Evolutionary conservation across 2,888 invertebrate genomes (phyloP).

Genomic region (Rhodophaea formosa): DNA sequence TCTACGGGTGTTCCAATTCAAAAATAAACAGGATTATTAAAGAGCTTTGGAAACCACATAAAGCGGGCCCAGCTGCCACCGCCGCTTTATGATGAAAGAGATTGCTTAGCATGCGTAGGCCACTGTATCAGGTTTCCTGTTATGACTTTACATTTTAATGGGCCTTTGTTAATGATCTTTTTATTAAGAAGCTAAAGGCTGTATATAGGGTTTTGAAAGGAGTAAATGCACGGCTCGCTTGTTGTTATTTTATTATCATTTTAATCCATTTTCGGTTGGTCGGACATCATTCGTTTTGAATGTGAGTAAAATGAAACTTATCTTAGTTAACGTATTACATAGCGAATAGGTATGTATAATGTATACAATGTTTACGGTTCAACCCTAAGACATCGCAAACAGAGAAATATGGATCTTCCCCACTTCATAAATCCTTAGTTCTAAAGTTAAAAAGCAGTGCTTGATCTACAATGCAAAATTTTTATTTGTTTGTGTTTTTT

Average conservation of each 20-base stretch:
- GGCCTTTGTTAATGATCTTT: conserved; percentile 65
- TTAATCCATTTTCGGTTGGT: background rate
- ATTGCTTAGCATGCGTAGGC: conserved; percentile 53
- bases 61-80: conserved; percentile 73
- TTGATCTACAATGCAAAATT: no score
- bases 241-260: conserved; percentile 39
- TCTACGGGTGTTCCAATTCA: conserved; percentile 68
- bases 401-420: no score
- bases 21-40: conserved; percentile 78
- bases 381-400: no score
- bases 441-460: no score
- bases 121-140: conserved; percentile 78
- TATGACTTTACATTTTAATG: conserved; percentile 78
- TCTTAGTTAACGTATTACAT: no score
- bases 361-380: no score
- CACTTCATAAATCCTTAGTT: no score
- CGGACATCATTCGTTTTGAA: no score
- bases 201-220: conserved; percentile 56
- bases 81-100: conserved; percentile 77
- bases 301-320: no score
- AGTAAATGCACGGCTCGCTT: conserved; percentile 49
- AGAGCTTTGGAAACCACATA: conserved; percentile 75
- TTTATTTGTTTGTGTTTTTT: no score
- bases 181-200: conserved; percentile 66
- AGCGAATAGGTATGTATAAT: no score